phyloP scores from a whole-genome alignment of 2,113 vertebrate species.

The Bubo blakistoni region DNA sequence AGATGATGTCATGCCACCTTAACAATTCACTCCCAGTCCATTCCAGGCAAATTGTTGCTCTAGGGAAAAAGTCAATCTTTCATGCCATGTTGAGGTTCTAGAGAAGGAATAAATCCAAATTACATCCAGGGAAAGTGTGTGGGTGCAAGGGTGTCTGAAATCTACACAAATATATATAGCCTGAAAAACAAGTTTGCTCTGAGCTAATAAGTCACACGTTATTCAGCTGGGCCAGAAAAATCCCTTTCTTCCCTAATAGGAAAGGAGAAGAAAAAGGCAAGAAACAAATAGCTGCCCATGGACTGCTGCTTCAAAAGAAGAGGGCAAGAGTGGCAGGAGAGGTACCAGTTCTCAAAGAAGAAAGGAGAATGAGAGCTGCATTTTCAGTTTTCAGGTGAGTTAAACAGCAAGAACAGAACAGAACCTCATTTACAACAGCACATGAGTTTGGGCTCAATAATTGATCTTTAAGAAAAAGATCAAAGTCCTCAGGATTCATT shows the following conservation, averaged over 20 bases:
- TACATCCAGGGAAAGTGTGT: not conserved
- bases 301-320: not conserved
- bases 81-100: not conserved
- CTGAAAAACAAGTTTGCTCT: not conserved
- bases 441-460: not conserved
- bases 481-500: not conserved
- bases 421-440: not conserved
- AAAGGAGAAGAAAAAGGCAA: not conserved
- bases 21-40: not conserved
- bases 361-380: not conserved
- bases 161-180: not conserved
- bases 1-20: not conserved
- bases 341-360: not conserved
- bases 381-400: not conserved
- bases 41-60: not conserved
- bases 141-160: not conserved
- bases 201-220: not conserved
- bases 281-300: not conserved
- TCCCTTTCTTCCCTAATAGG: not conserved
- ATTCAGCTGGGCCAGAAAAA: not conserved
- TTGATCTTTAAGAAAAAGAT: not conserved
- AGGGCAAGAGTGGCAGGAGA: not conserved
- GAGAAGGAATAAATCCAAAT: not conserved
- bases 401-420: not conserved
- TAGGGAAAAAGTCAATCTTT: not conserved